A percentile compares a stretch with the other conserved stretches of the same genome.
Conservation (phyloP, 1,140 invertebrate genomes). For the Drosophila trapezifrons region DNA sequence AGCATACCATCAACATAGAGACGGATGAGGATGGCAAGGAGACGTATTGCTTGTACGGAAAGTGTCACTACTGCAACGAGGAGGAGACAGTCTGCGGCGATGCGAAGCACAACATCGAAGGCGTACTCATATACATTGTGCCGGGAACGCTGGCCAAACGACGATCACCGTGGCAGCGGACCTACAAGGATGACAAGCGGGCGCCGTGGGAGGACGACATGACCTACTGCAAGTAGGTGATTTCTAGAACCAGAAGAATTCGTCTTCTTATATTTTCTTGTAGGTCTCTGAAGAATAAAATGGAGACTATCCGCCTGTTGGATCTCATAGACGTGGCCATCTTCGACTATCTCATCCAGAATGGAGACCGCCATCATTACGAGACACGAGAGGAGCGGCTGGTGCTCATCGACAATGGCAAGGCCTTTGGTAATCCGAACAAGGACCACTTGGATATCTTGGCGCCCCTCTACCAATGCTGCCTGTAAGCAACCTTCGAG, state of each 20-base stretch:
- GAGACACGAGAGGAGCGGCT: conserved; percentile 92
- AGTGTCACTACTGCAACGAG: conserved; percentile 94
- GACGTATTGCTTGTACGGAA: conserved; percentile 92
- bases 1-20: conserved; percentile 84
- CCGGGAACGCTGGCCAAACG: conserved; percentile 89
- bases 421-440: conserved; percentile 94
- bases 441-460: conserved; percentile 93
- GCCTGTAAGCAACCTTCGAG: conserved; percentile 88
- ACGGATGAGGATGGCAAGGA: conserved; percentile 84
- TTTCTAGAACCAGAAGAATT: background rate
- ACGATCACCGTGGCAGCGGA: conserved; percentile 94
- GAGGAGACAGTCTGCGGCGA: conserved; percentile 93
- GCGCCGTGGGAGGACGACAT: conserved; percentile 93
- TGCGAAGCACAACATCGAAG: conserved; percentile 89
- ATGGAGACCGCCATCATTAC: conserved; percentile 97
- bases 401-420: conserved; percentile 96
- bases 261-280: background rate
- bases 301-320: conserved; percentile 88
- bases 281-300: conserved; percentile 85
- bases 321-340: conserved; percentile 94
- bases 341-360: conserved; percentile 97
- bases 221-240: conserved; percentile 89
- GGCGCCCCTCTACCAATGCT: conserved; percentile 95
- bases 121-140: conserved; percentile 93
- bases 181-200: conserved; percentile 90